Base-by-base conservation (phyloP, 2,888 invertebrate genomes). In the Drosophila quinaria region DNA sequence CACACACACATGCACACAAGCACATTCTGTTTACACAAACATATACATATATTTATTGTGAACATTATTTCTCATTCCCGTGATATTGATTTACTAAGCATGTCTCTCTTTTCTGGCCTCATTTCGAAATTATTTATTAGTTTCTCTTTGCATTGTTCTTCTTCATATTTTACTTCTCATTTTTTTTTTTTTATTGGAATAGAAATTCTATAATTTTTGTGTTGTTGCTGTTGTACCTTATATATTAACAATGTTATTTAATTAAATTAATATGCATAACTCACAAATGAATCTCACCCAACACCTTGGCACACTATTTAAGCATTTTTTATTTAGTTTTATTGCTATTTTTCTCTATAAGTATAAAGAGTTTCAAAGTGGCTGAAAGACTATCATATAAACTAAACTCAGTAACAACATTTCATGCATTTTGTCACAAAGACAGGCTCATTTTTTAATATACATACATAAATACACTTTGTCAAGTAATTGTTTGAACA, bases 61-160 rank as follows among this genome's bases (percentile, higher is more conserved):
- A 33, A 44, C 15, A 11, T 33, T 22, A 35, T 33, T 35, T 33
- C 25, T 13, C 9, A 25, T 25, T 47, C 15, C 15, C 39, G 29
- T 59, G 10, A 59, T 35, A 55, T 52, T 56, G 39, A 29, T 47
- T 42, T n/a, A 1, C 35, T 5, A 52, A 42, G 74, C 74, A 78
- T 61, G 74, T 61, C 22, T 39, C 22, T 39, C 39, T 25, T 33
- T 19, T 17, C 29, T 22, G 44, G n/a, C 22, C 44, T 39, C 11
- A 15, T 35, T 50, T 66, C 58, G 9, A 66, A 73, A 71, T 71
- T 72, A 65, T 31, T 51, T 51, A 55, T 71, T 51, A 41, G 49
- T 71, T 50, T 41, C 19, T 25, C 25, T 5, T 33, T 31, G 37
- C n/a, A 17, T 61, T 10, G 19, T 74, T n/a, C 25, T 19, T n/a